Conservation (phyloP, 2,797 vertebrate genomes). For the Choloepus didactylus region DNA sequence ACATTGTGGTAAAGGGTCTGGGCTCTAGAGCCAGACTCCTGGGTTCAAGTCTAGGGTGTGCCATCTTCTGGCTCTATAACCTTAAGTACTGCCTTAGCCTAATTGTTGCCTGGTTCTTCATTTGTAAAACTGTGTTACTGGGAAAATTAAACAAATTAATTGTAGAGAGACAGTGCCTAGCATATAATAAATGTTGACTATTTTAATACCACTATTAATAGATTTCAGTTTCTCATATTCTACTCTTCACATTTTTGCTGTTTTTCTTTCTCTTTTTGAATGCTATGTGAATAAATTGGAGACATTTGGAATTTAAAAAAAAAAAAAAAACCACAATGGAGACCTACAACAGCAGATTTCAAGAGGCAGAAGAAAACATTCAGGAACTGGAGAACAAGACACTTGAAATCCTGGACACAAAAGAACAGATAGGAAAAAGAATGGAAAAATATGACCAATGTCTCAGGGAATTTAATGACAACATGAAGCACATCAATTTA, state of each 20-base stretch:
- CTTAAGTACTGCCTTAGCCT: background rate
- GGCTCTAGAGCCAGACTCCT: background rate
- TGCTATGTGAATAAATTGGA: background rate
- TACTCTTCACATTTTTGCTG: background rate
- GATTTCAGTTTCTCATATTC: background rate
- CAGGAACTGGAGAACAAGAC: too few relatives aligned
- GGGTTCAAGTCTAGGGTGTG: background rate
- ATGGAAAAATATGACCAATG: too few relatives aligned
- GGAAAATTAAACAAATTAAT: background rate
- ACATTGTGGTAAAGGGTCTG: background rate
- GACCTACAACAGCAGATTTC: too few relatives aligned
- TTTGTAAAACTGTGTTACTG: background rate
- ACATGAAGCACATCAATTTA: too few relatives aligned
- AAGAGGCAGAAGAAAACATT: too few relatives aligned
- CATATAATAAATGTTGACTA: background rate
- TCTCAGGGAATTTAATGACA: too few relatives aligned
- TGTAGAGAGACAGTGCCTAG: background rate
- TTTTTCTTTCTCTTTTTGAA: slow-evolving; percentile 26
- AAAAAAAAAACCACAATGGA: too few relatives aligned
- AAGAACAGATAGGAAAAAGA: too few relatives aligned
- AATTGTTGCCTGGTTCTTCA: background rate
- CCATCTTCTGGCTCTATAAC: background rate
- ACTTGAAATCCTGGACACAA: too few relatives aligned
- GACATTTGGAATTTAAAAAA: background rate
- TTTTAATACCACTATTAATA: background rate